phyloP scores from a whole-genome alignment of 2,113 vertebrate genomes.

The Carettochelys insculpta region DNA sequence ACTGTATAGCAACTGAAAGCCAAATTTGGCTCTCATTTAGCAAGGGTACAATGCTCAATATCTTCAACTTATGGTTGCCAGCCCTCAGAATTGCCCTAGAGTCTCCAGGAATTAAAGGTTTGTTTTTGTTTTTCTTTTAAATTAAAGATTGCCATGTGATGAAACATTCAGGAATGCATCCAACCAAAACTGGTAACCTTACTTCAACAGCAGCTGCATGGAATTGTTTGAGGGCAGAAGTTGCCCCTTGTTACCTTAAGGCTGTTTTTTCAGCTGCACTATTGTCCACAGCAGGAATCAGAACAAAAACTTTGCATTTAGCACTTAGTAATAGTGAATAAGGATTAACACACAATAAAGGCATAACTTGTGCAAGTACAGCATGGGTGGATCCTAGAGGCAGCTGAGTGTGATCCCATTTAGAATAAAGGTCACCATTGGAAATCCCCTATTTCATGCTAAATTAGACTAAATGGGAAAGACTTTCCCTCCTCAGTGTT shows the following conservation, averaged over 20 bases:
- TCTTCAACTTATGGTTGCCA: background rate
- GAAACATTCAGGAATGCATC: background rate
- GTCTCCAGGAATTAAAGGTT: background rate
- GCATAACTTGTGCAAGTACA: accelerated
- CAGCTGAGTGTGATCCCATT: background rate
- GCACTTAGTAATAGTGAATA: background rate
- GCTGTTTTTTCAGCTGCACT: background rate
- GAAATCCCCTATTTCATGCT: background rate
- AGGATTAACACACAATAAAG: background rate
- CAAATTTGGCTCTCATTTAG: background rate
- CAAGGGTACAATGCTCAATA: background rate
- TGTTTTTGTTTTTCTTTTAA: too few species aligned
- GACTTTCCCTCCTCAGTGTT: background rate
- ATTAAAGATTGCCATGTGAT: background rate
- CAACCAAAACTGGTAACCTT: background rate
- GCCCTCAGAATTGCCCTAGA: background rate
- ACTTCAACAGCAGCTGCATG: background rate
- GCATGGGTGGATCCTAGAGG: accelerated
- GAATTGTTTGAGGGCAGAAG: background rate
- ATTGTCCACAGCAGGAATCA: background rate
- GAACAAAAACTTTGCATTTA: constrained; percentile 14
- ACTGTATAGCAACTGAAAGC: background rate
- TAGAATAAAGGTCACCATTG: background rate
- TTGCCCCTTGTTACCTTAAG: background rate
- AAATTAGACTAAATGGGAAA: background rate